Evolutionary conservation across 2,113 vertebrate genomes (phyloP).

Genomic region (Sinocyclocheilus rhinocerous): DNA sequence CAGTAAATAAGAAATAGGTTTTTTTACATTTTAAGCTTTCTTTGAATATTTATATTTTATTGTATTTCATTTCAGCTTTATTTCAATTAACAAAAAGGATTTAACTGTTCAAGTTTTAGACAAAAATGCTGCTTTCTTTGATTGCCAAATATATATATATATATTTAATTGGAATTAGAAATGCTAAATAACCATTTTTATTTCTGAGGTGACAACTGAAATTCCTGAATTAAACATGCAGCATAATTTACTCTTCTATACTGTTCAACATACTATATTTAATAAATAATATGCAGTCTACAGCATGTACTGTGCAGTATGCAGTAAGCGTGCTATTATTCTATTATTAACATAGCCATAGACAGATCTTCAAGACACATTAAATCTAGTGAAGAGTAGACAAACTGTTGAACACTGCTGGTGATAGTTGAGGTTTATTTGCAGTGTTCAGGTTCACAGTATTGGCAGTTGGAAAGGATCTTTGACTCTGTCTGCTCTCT

Average conservation of each 20-base stretch:
- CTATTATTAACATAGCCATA: not conserved
- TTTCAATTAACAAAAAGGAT: not conserved
- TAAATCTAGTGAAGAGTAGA: not conserved
- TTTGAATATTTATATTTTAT: not conserved
- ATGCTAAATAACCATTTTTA: not conserved
- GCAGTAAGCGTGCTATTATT: not conserved
- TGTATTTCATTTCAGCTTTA: not conserved
- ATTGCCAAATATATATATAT: not conserved
- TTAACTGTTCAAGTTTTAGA: too few species aligned
- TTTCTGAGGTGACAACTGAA: not conserved
- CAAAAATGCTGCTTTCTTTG: not conserved
- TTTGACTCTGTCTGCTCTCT: not conserved
- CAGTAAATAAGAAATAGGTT: too few species aligned
- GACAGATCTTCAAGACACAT: not conserved
- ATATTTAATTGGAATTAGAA: not conserved
- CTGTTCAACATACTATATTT: not conserved
- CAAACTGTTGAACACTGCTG: not conserved
- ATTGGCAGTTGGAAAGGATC: not conserved
- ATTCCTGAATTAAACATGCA: not conserved
- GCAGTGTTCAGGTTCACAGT: not conserved
- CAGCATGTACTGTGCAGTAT: not conserved
- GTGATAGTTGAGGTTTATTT: not conserved
- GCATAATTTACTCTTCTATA: not conserved
- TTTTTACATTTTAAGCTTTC: not conserved
- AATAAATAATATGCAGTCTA: not conserved